phyloP scores from a whole-genome alignment of 2,888 invertebrate species.

The Lepas anatifera region DNA sequence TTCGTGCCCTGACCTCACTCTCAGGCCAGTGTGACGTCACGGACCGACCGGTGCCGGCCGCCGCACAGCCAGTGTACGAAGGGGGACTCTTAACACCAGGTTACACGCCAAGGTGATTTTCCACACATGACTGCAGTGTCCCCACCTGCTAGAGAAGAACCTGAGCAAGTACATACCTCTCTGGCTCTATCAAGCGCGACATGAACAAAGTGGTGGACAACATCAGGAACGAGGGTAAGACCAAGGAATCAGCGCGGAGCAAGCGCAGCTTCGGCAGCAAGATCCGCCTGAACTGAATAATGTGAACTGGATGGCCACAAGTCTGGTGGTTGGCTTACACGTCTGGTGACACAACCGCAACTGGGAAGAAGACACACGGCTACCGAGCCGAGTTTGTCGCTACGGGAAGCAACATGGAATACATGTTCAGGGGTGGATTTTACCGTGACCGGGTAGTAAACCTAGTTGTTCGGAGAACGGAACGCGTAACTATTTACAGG shows the following conservation, averaged over 20 bases:
- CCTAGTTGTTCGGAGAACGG: no score
- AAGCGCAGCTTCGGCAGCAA: background rate
- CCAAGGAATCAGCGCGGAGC: background rate
- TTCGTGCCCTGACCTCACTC: slow-evolving; percentile 60
- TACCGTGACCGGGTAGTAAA: no score
- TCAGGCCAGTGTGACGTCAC: slow-evolving; percentile 23
- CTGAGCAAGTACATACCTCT: slow-evolving; percentile 68
- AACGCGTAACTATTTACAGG: no score
- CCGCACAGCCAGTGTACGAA: slow-evolving; percentile 70
- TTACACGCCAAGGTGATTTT: slow-evolving; percentile 67
- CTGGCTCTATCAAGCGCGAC: slow-evolving; percentile 61
- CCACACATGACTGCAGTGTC: slow-evolving; percentile 54
- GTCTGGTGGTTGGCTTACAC: no score
- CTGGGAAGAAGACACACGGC: no score
- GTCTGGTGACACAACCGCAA: no score
- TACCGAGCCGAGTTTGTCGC: no score
- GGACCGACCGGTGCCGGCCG: slow-evolving; percentile 62
- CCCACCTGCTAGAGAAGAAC: slow-evolving; percentile 64
- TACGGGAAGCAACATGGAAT: no score
- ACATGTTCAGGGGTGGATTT: no score
- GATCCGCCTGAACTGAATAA: background rate
- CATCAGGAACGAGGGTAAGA: background rate
- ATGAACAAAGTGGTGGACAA: slow-evolving; percentile 62
- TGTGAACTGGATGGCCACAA: no score
- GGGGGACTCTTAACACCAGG: slow-evolving; percentile 78